Evolutionary conservation across 2,797 vertebrate genomes (phyloP).

Genomic region (Anguilla megastoma): DNA sequence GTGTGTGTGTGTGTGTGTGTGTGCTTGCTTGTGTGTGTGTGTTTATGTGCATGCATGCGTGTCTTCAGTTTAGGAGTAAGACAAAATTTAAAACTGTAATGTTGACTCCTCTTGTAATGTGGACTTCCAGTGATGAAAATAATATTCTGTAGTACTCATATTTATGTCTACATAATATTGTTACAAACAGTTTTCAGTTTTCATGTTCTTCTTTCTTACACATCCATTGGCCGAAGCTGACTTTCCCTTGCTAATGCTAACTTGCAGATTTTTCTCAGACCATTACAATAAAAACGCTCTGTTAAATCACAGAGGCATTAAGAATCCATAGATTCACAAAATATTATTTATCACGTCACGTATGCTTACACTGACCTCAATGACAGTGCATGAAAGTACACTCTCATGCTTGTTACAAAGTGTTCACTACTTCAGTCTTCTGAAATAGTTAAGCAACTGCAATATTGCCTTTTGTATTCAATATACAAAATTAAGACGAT

Average conservation of each 20-base stretch:
- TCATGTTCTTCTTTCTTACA: neutral
- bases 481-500: constrained; percentile 23
- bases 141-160: neutral
- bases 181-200: neutral
- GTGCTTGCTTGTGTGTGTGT: neutral
- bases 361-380: neutral
- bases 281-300: neutral
- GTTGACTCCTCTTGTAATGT: neutral
- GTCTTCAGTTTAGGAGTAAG: neutral
- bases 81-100: neutral
- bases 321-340: neutral
- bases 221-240: neutral
- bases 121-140: neutral
- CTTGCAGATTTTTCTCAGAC: neutral
- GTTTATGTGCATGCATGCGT: neutral
- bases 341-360: neutral
- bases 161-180: neutral
- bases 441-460: neutral
- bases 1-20: neutral
- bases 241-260: neutral
- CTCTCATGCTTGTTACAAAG: constrained; percentile 18
- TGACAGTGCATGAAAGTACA: constrained; percentile 12
- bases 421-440: neutral
- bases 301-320: constrained; percentile 14
- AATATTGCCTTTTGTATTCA: neutral